These are phyloP conservation scores for Notarius quadriscutis DNA, from an alignment of 2,113 vertebrate species.

Conservation along the genomic window DNA sequence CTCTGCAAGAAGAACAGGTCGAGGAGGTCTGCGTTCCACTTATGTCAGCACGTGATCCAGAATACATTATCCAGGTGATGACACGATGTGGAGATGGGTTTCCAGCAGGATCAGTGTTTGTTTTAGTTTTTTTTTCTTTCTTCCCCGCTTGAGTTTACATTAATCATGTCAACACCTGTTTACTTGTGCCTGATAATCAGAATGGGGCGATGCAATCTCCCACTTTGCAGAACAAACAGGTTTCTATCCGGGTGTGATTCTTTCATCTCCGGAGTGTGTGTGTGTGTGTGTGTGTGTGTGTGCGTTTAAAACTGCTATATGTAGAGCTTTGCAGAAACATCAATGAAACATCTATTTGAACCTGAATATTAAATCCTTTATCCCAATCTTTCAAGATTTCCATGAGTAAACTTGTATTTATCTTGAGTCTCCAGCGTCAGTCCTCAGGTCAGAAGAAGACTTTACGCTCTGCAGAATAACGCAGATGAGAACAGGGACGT, in stretches of 20 bases:
- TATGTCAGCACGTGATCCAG: conserved; percentile 47
- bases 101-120: background rate
- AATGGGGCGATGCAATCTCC: conserved; percentile 6
- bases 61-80: conserved; percentile 44
- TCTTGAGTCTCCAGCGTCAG: background rate
- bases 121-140: background rate
- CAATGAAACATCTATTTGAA: background rate
- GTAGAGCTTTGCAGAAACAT: background rate
- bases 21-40: conserved; percentile 51
- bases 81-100: conserved; percentile 28
- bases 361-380: background rate
- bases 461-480: background rate
- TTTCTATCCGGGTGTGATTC: background rate
- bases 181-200: conserved; percentile 11
- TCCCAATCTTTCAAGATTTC: no score
- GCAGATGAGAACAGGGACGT: background rate
- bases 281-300: conserved; percentile 5
- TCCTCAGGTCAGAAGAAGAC: background rate
- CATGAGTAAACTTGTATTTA: background rate
- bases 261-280: background rate
- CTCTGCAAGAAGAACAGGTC: conserved; percentile 33
- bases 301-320: background rate
- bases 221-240: background rate
- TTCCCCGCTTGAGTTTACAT: conserved; percentile 22
- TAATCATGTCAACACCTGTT: conserved; percentile 25